A percentile compares a stretch with the other conserved stretches of the same genome.
Evolutionary conservation across 2,113 vertebrate species (phyloP).

Genomic region (Oryzias javanicus): DNA sequence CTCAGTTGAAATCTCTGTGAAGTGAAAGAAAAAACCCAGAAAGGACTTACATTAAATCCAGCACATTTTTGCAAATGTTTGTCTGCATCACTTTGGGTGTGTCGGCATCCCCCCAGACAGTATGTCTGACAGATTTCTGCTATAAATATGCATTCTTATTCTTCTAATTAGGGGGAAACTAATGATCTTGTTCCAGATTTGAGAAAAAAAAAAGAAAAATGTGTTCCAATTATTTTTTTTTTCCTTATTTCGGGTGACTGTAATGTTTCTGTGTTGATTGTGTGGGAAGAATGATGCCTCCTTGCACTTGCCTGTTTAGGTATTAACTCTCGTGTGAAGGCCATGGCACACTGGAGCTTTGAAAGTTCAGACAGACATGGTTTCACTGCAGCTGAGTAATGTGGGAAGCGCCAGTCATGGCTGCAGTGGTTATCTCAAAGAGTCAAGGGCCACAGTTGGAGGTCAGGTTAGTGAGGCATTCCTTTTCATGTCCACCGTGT

Average conservation of each 20-base stretch:
- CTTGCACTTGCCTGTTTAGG: slow-evolving; percentile 64
- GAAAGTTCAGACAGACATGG: slow-evolving; percentile 37
- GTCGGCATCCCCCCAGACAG: not conserved
- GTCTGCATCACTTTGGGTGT: not conserved
- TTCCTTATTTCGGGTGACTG: slow-evolving; percentile 1
- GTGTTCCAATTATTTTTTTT: slow-evolving; percentile 35
- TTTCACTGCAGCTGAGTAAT: slow-evolving; percentile 1
- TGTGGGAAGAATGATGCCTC: slow-evolving; percentile 39
- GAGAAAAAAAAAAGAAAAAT: slow-evolving; percentile 1
- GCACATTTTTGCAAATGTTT: slow-evolving; percentile 8
- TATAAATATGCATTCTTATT: slow-evolving; percentile 3
- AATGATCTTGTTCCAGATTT: slow-evolving; percentile 21
- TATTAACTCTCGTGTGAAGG: slow-evolving; percentile 64
- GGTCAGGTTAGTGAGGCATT: slow-evolving; percentile 23
- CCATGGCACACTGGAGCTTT: slow-evolving; percentile 44
- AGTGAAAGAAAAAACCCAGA: no score
- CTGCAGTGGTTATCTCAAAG: slow-evolving; percentile 15
- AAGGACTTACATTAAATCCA: not conserved
- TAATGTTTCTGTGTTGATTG: slow-evolving; percentile 38
- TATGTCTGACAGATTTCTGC: slow-evolving; percentile 8
- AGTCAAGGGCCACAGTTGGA: slow-evolving; percentile 12
- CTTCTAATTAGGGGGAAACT: slow-evolving; percentile 31
- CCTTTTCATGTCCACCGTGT: slow-evolving; percentile 10
- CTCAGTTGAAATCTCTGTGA: slow-evolving; percentile 7
- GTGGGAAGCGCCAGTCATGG: slow-evolving; percentile 16